A percentile compares a stretch with the other conserved stretches of the same genome.
Conservation (phyloP, 2,888 invertebrate genomes). For the Heteropelma amictum region DNA sequence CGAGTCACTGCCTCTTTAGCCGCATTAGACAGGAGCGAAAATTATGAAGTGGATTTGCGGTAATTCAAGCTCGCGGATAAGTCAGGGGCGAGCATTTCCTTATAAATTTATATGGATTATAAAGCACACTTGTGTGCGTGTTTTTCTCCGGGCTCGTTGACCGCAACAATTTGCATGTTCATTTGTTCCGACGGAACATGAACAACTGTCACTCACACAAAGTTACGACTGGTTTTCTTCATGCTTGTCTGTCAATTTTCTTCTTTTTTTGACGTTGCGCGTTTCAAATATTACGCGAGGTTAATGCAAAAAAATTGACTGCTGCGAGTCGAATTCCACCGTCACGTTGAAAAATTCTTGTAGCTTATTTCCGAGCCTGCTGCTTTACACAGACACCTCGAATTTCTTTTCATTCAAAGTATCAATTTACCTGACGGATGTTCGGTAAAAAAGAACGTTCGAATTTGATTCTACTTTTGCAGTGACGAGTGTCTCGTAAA, state of each 20-base stretch:
- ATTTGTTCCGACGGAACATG: slow-evolving; percentile 20
- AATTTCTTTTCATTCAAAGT: no score
- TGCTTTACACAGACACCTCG: neutral
- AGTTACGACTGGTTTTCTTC: slow-evolving; percentile 14
- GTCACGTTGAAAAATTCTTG: neutral
- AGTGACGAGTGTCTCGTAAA: no score
- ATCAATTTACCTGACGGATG: no score
- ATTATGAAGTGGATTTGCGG: slow-evolving; percentile 44
- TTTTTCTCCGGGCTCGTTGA: slow-evolving; percentile 23
- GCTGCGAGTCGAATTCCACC: neutral
- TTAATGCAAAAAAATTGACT: neutral
- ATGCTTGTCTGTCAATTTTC: neutral
- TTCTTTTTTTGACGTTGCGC: neutral
- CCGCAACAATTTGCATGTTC: slow-evolving; percentile 15
- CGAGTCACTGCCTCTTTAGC: neutral
- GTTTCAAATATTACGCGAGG: neutral
- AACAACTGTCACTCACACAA: slow-evolving; percentile 15
- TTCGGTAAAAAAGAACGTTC: no score
- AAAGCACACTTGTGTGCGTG: slow-evolving; percentile 1
- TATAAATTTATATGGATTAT: slow-evolving; percentile 16
- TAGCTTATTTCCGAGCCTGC: neutral
- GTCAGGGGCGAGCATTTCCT: slow-evolving; percentile 15
- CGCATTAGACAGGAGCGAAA: slow-evolving; percentile 24
- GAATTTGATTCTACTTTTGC: no score
- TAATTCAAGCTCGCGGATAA: slow-evolving; percentile 45